A percentile compares a stretch with the other conserved stretches of the same genome.
Conservation (phyloP, 1,140 invertebrate species). For the Pissodes strobi region DNA sequence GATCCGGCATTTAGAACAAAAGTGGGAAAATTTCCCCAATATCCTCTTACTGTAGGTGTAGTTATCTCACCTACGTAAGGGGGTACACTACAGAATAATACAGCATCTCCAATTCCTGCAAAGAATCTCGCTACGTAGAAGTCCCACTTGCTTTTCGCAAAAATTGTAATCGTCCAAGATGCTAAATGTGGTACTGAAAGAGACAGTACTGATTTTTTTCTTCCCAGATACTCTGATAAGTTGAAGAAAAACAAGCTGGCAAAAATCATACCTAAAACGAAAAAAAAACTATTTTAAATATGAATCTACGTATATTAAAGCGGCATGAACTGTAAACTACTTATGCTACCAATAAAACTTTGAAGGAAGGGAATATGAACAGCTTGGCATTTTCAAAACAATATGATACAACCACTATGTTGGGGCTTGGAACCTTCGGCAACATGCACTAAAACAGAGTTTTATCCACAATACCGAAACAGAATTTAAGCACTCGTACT, state of each 20-base stretch:
- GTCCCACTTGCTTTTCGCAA: slow-evolving; percentile 19
- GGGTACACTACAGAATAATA: slow-evolving; percentile 37
- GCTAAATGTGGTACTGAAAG: slow-evolving; percentile 20
- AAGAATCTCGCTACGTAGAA: slow-evolving; percentile 54
- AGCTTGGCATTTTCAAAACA: no score
- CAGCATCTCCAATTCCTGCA: slow-evolving; percentile 41
- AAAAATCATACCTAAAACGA: slow-evolving; percentile 18
- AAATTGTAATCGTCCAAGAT: slow-evolving; percentile 18
- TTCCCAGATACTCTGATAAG: slow-evolving; percentile 40
- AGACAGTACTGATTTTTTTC: slow-evolving; percentile 23
- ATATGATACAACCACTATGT: no score
- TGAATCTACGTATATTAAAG: no score
- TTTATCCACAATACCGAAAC: no score
- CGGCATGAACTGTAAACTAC: no score
- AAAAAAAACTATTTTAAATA: no score
- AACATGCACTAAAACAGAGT: no score
- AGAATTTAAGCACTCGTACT: no score
- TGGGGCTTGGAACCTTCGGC: no score
- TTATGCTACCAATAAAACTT: no score
- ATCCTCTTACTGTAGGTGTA: slow-evolving; percentile 42
- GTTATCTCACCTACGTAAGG: slow-evolving; percentile 45
- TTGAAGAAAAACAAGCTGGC: slow-evolving; percentile 12
- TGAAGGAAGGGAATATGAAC: no score
- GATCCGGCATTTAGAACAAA: slow-evolving; percentile 59
- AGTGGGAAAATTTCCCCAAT: slow-evolving; percentile 55